Evolutionary conservation across 1,140 invertebrate species (phyloP), one percentile per base, ranked within the genome.

Genomic region (Chrysomallon squamiferum): DNA sequence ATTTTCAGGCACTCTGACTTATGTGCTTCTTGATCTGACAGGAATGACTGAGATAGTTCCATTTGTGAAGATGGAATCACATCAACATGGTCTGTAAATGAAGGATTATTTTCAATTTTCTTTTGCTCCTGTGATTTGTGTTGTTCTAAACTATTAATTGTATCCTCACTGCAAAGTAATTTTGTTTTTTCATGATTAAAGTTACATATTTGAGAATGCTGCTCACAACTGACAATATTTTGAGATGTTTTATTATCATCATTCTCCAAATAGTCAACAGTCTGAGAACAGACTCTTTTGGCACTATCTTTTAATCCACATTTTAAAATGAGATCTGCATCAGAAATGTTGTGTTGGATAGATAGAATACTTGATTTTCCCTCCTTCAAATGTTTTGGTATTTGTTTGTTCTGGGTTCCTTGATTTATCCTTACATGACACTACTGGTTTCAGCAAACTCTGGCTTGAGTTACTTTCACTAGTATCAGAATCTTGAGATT

Each of bases 11-110:
- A 29, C 15, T 20, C 32, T 22, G 13, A 15, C 7, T 33, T 20
- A 52, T 25, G 11, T 18, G 30, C 22, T n/a, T 25, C 38, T 33
- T 58, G 60, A 18, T 65, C 62, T 25, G 70, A 68, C 11, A 72
- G 35, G 38, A 72, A 68, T 25, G 65, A 65, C 38, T 72, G 66
- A 18, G 63, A 43, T 1, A 68, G 57, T 52, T 68, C 59, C 68
- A 72, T 59, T 38, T 68, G 66, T 32, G 70, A 68, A 43, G 62
- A 72, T 56, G 66, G 66, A 41, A 72, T 68, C 3, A 43, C 60
- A 56, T 72, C 70, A 22, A 72, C 38, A 59, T n/a, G n/a, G n/a
- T 72, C 70, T 32, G 70, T 72, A 27, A 59, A 72, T 33, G 68
- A 59, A 11, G 43, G 50, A 30, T 61, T 66, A 25, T 25, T 22